Evolutionary conservation across 1,140 invertebrate species (phyloP).

Genomic region (Melanaphis sacchari): DNA sequence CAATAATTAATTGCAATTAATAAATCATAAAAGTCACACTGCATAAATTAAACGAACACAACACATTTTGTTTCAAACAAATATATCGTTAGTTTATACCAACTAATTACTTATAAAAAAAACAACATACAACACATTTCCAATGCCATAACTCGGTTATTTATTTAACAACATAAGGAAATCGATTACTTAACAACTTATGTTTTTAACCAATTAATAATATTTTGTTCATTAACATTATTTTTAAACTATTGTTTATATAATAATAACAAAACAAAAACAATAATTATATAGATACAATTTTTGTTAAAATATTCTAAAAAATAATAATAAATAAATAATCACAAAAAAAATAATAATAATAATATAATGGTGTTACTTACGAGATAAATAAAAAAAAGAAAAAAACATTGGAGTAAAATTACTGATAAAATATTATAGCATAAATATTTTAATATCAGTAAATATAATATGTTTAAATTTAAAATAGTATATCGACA

Average conservation of each 20-base stretch:
- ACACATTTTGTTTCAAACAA: background rate
- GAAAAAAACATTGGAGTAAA: background rate
- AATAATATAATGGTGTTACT: background rate
- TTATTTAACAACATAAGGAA: slow-evolving; percentile 31
- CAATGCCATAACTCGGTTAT: background rate
- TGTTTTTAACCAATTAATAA: background rate
- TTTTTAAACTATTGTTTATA: slow-evolving; percentile 22
- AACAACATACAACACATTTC: slow-evolving; percentile 28
- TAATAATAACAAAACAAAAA: slow-evolving; percentile 44
- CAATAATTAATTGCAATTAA: slow-evolving; percentile 2
- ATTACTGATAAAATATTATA: background rate
- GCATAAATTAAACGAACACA: background rate
- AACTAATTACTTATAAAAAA: slow-evolving; percentile 27
- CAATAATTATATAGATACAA: background rate
- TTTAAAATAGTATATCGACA: slow-evolving; percentile 1
- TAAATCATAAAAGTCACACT: background rate
- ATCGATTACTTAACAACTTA: slow-evolving; percentile 27
- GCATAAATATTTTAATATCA: background rate
- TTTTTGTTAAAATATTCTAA: slow-evolving; percentile 18
- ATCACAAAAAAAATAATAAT: background rate
- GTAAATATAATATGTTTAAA: slow-evolving; percentile 34
- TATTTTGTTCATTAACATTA: slow-evolving; percentile 31
- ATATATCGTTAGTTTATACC: background rate
- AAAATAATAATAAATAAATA: background rate
- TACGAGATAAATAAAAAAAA: background rate